Conservation (phyloP, 2,797 vertebrate species). For the Peromyscus nudipes region DNA sequence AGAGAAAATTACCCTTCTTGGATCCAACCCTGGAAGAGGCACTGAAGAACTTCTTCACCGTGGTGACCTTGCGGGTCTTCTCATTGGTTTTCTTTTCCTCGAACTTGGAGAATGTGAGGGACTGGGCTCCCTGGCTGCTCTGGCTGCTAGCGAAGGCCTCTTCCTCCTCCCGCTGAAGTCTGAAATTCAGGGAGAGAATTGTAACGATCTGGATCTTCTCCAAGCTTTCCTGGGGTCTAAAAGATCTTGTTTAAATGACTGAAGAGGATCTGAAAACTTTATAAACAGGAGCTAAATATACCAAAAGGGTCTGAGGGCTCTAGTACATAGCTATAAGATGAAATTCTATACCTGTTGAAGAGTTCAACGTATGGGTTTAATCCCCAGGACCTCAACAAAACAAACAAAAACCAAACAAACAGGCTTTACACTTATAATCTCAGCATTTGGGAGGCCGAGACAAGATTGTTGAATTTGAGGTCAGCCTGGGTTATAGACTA, state of each 20-base stretch:
- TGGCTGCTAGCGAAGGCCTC: conserved; percentile 97
- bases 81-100: conserved; percentile 99
- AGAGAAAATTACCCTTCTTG: conserved; percentile 93
- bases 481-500: not conserved
- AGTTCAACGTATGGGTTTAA: not conserved
- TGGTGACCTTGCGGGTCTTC: conserved; percentile 97
- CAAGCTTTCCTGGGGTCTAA: not conserved
- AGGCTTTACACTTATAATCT: not conserved
- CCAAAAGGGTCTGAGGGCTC: not conserved
- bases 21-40: conserved; percentile 95
- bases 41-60: conserved; percentile 99
- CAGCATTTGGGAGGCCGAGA: not conserved
- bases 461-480: not conserved
- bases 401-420: not conserved
- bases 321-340: not conserved
- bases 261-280: conserved; percentile 8
- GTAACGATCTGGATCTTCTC: not conserved
- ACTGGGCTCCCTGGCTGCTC: conserved; percentile 90
- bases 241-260: not conserved
- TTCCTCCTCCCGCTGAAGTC: conserved; percentile 98
- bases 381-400: not conserved
- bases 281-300: not conserved
- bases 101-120: conserved; percentile 97
- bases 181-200: conserved; percentile 78
- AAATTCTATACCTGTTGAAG: not conserved